Evolutionary conservation across 2,888 invertebrate species (phyloP).

Genomic region (Caenorhabditis plicata): DNA sequence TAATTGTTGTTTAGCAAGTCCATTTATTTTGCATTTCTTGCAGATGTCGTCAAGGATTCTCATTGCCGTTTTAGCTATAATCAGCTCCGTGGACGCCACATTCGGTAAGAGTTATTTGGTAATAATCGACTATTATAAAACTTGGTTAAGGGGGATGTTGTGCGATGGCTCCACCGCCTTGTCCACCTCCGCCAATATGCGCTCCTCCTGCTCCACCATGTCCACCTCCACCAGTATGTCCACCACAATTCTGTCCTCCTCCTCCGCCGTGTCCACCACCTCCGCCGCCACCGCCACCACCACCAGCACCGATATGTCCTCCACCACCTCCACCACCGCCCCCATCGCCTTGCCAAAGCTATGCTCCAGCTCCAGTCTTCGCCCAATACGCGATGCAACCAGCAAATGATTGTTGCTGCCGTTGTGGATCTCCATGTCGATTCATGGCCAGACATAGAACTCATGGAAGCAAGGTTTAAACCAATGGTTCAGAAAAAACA

Average conservation of each 20-base stretch:
- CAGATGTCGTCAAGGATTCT: no score
- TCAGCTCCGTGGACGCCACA: no score
- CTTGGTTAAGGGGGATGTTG: constrained; percentile 50
- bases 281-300: constrained; percentile 57
- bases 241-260: constrained; percentile 60
- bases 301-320: constrained; percentile 53
- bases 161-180: constrained; percentile 38
- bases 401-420: constrained; percentile 60
- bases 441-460: constrained; percentile 52
- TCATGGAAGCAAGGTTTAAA: constrained; percentile 52
- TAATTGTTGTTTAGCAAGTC: no score
- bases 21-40: no score
- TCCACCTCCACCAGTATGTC: constrained; percentile 56
- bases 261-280: constrained; percentile 55
- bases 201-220: constrained; percentile 52
- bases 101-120: no score
- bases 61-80: no score
- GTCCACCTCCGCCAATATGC: constrained; percentile 39
- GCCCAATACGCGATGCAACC: constrained; percentile 39
- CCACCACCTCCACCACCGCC: constrained; percentile 51
- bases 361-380: constrained; percentile 29
- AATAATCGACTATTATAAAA: no score
- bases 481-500: not conserved
- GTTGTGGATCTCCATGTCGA: constrained; percentile 58
- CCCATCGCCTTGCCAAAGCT: constrained; percentile 28